Conservation (phyloP, 2,888 invertebrate genomes). For the Lamellibrachia columna region DNA sequence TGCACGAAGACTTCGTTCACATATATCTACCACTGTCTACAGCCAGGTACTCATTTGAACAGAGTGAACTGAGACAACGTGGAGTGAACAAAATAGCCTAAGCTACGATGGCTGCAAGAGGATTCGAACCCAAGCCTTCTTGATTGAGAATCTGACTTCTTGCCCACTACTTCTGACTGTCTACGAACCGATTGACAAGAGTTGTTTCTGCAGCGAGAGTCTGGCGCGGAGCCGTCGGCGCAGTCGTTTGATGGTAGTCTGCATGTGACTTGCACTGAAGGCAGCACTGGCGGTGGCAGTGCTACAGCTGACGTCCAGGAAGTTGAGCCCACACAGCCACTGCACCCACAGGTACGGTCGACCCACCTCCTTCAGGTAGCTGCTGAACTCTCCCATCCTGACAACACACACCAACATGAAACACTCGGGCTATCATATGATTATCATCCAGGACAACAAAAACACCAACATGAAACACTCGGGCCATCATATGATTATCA, state of each 20-base stretch:
- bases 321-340: constrained; percentile 86
- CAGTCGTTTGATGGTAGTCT: constrained; percentile 79
- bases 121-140: too few species aligned
- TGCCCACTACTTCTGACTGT: too few species aligned
- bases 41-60: too few species aligned
- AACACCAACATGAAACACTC: too few species aligned
- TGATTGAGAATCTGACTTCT: too few species aligned
- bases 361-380: constrained; percentile 69
- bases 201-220: constrained; percentile 80
- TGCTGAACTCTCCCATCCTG: constrained; percentile 65
- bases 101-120: too few species aligned
- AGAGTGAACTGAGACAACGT: too few species aligned
- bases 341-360: constrained; percentile 92
- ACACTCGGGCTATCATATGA: not conserved
- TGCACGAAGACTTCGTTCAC: too few species aligned
- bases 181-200: constrained; percentile 72
- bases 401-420: constrained; percentile 19
- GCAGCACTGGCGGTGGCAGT: constrained; percentile 40
- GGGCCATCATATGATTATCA: not conserved
- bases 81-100: too few species aligned
- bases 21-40: too few species aligned
- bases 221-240: constrained; percentile 80
- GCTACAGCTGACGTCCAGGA: constrained; percentile 64
- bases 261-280: constrained; percentile 75
- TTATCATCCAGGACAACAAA: not conserved